Evolutionary conservation across 92 coral and sea anemone species (phyloP).

Genomic region (Hydrozoanthus gracilis): DNA sequence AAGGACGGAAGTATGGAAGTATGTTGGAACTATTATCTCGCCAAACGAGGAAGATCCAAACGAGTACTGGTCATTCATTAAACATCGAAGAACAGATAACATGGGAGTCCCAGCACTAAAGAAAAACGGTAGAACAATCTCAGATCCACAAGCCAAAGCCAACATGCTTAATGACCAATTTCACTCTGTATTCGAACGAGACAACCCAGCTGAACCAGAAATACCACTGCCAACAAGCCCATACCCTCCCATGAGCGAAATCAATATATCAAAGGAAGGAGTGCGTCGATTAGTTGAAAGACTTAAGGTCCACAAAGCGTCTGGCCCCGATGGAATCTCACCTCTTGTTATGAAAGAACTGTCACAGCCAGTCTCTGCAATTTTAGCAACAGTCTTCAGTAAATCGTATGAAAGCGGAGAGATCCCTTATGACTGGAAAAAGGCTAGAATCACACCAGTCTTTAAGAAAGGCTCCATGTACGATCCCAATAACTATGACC

Average conservation of each 20-base stretch:
- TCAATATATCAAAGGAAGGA: neutral
- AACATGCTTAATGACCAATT: conserved; percentile 54
- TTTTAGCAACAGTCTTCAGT: neutral
- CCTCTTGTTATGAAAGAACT: neutral
- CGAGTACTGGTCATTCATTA: conserved; percentile 56
- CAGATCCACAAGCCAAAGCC: conserved; percentile 39
- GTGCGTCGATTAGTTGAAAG: too few species aligned
- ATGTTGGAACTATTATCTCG: conserved; percentile 52
- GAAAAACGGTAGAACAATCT: too few species aligned
- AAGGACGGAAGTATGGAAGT: too few species aligned
- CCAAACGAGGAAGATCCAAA: conserved; percentile 43
- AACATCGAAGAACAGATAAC: conserved; percentile 50
- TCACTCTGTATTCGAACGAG: conserved; percentile 13
- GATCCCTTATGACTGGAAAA: neutral
- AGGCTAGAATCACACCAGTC: neutral
- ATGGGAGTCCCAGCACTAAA: conserved; percentile 38
- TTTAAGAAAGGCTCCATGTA: neutral
- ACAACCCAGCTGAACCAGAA: neutral
- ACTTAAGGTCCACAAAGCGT: conserved; percentile 1
- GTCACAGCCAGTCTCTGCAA: neutral
- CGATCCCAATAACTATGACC: neutral
- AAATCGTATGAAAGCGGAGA: neutral
- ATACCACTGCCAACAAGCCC: too few species aligned
- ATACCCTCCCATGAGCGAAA: too few species aligned
- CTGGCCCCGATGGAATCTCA: neutral